Conservation (phyloP, 37 sponge, comb jelly and placozoan species). For the Beroe ovata region DNA sequence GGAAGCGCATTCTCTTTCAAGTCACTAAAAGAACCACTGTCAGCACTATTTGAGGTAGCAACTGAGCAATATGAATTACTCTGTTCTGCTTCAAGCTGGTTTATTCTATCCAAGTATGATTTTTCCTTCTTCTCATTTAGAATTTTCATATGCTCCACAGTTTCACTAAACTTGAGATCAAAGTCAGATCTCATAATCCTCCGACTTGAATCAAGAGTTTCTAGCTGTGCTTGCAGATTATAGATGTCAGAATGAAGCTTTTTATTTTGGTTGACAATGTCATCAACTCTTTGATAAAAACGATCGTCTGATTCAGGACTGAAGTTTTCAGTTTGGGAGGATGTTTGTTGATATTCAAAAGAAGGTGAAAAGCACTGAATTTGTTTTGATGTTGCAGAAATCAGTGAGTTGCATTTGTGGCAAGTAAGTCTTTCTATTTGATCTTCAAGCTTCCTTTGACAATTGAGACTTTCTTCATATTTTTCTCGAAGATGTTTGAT, state of each 20-base stretch:
- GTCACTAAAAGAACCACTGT: slow-evolving; percentile 44
- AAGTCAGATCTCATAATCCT: slow-evolving; percentile 60
- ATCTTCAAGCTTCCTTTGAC: neutral
- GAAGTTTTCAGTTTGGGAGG: slow-evolving; percentile 22
- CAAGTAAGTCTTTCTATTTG: neutral
- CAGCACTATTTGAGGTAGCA: slow-evolving; percentile 22
- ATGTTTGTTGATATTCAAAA: neutral
- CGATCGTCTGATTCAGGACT: slow-evolving; percentile 3
- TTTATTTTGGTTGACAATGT: slow-evolving; percentile 48
- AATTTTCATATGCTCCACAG: slow-evolving; percentile 8
- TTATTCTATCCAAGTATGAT: slow-evolving; percentile 9
- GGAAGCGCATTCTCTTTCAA: neutral
- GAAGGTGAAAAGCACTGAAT: neutral
- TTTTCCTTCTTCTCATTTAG: slow-evolving; percentile 26
- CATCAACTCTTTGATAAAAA: slow-evolving; percentile 18
- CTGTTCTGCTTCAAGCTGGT: slow-evolving; percentile 11
- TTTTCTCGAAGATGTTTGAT: slow-evolving; percentile 33
- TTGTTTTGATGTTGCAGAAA: neutral
- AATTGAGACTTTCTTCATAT: slow-evolving; percentile 12
- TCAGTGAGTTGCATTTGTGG: neutral
- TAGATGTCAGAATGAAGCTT: slow-evolving; percentile 14
- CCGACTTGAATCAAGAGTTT: slow-evolving; percentile 26
- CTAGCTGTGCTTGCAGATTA: slow-evolving; percentile 3
- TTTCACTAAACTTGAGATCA: slow-evolving; percentile 29
- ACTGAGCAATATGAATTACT: neutral